These are phyloP conservation scores for Chrysolina oricalcia DNA, from an alignment of 2,888 invertebrate species.

Conservation along the genomic window DNA sequence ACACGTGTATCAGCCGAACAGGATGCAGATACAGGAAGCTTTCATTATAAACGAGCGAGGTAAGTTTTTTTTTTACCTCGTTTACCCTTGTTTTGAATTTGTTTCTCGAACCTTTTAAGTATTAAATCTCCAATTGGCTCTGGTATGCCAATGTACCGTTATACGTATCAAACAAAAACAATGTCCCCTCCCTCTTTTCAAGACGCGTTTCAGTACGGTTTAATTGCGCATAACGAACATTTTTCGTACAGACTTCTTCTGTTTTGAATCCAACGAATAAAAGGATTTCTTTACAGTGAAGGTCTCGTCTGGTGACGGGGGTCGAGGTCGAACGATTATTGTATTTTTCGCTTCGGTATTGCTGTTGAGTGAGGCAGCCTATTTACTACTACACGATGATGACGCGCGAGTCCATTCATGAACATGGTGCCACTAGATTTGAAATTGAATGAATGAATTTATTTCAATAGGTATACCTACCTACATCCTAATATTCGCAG, in stretches of 20 bases:
- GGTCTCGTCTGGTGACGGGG: background rate
- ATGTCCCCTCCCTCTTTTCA: slow-evolving; percentile 48
- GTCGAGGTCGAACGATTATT: slow-evolving; percentile 9
- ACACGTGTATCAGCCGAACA: slow-evolving; percentile 65
- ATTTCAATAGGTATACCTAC: too few relatives aligned
- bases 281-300: slow-evolving; percentile 5
- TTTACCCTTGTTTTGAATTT: slow-evolving; percentile 21
- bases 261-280: slow-evolving; percentile 29
- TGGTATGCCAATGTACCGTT: slow-evolving; percentile 68
- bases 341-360: background rate
- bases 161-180: slow-evolving; percentile 64
- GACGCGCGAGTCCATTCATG: slow-evolving; percentile 30
- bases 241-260: slow-evolving; percentile 47
- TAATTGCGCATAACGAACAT: slow-evolving; percentile 64
- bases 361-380: background rate
- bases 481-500: too few relatives aligned
- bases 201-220: slow-evolving; percentile 44
- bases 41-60: slow-evolving; percentile 61
- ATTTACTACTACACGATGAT: slow-evolving; percentile 6
- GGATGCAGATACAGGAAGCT: slow-evolving; percentile 66
- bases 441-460: background rate
- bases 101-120: slow-evolving; percentile 17
- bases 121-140: slow-evolving; percentile 50
- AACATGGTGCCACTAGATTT: slow-evolving; percentile 10
- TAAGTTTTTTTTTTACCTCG: slow-evolving; percentile 47